phyloP scores from a whole-genome alignment of 2,888 invertebrate species.

The Endomychus coccineus region DNA sequence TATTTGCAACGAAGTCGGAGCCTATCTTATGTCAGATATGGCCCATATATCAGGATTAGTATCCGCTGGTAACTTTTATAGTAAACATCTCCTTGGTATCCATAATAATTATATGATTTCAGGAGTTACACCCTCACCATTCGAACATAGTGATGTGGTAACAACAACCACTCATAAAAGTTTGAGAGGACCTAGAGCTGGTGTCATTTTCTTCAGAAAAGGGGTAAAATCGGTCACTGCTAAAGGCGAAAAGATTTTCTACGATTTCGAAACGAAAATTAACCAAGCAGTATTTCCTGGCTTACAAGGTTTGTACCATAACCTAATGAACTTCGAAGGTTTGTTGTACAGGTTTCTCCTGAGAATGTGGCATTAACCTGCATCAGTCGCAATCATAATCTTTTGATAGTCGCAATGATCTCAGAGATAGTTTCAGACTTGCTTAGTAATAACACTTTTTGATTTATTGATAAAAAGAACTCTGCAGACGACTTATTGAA shows the following conservation, averaged over 20 bases:
- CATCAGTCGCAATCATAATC: too few relatives aligned
- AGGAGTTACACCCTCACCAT: conserved; percentile 80
- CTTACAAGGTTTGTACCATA: conserved; percentile 84
- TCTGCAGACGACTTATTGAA: too few relatives aligned
- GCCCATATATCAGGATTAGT: conserved; percentile 91
- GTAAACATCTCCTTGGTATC: not conserved
- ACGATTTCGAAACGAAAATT: conserved; percentile 81
- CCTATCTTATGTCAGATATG: conserved; percentile 91
- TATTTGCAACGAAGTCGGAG: conserved; percentile 75
- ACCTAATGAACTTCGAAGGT: not conserved
- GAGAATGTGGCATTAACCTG: too few relatives aligned
- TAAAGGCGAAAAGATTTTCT: conserved; percentile 77
- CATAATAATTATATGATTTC: conserved; percentile 17
- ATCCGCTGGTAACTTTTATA: conserved; percentile 57
- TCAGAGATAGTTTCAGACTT: too few relatives aligned
- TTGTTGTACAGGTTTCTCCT: too few relatives aligned
- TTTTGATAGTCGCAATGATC: too few relatives aligned
- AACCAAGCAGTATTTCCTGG: conserved; percentile 90
- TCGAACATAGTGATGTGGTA: conserved; percentile 86
- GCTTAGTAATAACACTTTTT: too few relatives aligned
- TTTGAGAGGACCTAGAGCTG: conserved; percentile 79
- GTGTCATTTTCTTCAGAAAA: conserved; percentile 87
- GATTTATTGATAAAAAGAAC: too few relatives aligned
- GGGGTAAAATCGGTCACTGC: conserved; percentile 72
- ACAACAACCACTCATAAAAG: conserved; percentile 95